Percentiles rank a stretch among this genome's conserved stretches.
phyloP scores from a whole-genome alignment of 2,797 vertebrate species.

The Australoheros facetus region DNA sequence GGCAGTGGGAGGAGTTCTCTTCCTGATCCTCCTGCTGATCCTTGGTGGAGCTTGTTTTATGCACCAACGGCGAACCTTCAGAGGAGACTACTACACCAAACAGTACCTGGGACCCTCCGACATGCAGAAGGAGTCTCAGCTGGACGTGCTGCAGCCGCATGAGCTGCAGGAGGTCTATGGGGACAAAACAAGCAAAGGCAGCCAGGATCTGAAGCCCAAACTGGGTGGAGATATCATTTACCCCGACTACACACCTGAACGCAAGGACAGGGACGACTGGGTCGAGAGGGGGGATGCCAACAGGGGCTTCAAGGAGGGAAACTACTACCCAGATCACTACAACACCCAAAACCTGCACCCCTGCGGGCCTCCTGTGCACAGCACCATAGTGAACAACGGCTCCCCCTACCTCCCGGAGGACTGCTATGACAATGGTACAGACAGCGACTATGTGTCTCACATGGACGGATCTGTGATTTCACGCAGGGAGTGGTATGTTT shows the following conservation, averaged over 20 bases:
- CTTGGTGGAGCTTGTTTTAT: conserved; percentile 87
- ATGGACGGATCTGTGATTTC: conserved; percentile 98
- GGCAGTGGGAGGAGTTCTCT: conserved; percentile 90
- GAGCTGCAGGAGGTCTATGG: conserved; percentile 90
- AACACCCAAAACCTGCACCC: conserved; percentile 81
- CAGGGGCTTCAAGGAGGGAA: conserved; percentile 81
- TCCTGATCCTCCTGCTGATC: conserved; percentile 88
- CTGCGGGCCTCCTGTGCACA: conserved; percentile 78
- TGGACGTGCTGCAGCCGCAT: conserved; percentile 95
- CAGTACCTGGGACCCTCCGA: conserved; percentile 96
- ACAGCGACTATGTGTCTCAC: conserved; percentile 97
- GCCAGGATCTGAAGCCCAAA: conserved; percentile 84
- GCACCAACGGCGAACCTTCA: conserved; percentile 93
- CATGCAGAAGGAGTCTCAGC: conserved; percentile 97
- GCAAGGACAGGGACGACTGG: conserved; percentile 91
- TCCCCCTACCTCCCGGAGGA: conserved; percentile 90
- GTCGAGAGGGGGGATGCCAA: conserved; percentile 84
- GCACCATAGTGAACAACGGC: conserved; percentile 80
- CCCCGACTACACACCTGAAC: conserved; percentile 90
- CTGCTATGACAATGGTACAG: conserved; percentile 90
- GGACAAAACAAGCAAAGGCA: conserved; percentile 79
- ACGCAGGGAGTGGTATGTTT: conserved; percentile 99
- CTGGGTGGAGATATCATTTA: conserved; percentile 86
- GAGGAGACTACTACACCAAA: conserved; percentile 98
- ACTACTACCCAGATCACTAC: conserved; percentile 79